These are phyloP conservation scores for Epirrita christyi DNA, from an alignment of 2,888 invertebrate genomes.

Conservation along the genomic window DNA sequence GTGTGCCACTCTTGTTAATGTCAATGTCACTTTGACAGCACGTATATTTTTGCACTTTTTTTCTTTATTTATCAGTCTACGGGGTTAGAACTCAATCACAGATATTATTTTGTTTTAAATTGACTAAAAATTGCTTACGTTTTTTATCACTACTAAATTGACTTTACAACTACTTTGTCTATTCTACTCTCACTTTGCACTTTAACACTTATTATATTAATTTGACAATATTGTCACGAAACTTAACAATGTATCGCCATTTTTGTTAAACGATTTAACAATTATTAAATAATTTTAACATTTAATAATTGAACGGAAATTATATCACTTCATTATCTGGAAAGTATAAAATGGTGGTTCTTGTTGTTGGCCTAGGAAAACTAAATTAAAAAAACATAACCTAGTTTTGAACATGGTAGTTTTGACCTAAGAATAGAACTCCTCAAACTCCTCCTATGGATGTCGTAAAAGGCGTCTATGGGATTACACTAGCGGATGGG, in stretches of 20 bases:
- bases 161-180: conserved; percentile 31
- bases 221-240: conserved; percentile 45
- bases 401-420: too few relatives aligned
- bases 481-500: too few relatives aligned
- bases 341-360: conserved; percentile 19
- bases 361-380: conserved; percentile 15
- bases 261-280: conserved; percentile 51
- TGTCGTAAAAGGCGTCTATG: too few relatives aligned
- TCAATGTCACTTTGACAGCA: conserved; percentile 34
- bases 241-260: conserved; percentile 63
- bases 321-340: conserved; percentile 38
- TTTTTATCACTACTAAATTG: conserved; percentile 37
- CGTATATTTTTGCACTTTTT: conserved; percentile 13
- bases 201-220: conserved; percentile 45
- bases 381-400: too few relatives aligned
- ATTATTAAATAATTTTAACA: conserved; percentile 24
- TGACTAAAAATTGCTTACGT: conserved; percentile 50
- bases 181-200: conserved; percentile 20
- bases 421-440: too few relatives aligned
- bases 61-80: conserved; percentile 33
- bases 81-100: conserved; percentile 58
- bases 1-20: conserved; percentile 48
- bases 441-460: too few relatives aligned
- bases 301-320: conserved; percentile 30
- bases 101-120: conserved; percentile 51